These are phyloP conservation scores for Monochamus alternatus DNA, from an alignment of 2,888 invertebrate species.

Conservation along the genomic window DNA sequence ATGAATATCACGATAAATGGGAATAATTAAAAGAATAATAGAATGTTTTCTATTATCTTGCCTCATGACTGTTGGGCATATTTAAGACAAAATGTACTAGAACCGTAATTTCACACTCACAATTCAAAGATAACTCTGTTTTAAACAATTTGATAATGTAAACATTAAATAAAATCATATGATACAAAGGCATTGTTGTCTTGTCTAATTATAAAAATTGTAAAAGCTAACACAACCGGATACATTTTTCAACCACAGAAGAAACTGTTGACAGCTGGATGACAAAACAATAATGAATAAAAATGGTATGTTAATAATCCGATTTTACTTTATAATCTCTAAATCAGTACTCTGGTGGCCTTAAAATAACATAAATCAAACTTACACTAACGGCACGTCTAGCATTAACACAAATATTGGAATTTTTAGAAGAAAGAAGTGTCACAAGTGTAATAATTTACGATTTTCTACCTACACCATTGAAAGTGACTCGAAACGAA, in stretches of 20 bases:
- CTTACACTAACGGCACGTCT: constrained; percentile 15
- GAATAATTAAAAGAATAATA: no score
- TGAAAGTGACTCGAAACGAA: constrained; percentile 14
- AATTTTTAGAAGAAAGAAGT: constrained; percentile 3
- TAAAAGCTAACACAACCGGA: constrained; percentile 5
- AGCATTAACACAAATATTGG: constrained; percentile 18
- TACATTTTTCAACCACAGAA: constrained; percentile 11
- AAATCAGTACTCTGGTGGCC: constrained; percentile 27
- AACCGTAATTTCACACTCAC: no score
- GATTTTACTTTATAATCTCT: constrained; percentile 36
- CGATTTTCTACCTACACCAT: constrained; percentile 14
- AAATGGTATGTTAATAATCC: constrained; percentile 31
- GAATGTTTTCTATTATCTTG: no score
- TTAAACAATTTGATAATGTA: neutral
- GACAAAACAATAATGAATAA: constrained; percentile 35
- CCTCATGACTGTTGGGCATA: no score
- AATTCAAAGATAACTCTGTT: no score
- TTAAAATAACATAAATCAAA: constrained; percentile 22
- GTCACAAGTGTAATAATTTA: constrained; percentile 25
- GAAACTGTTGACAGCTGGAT: constrained; percentile 21
- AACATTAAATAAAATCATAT: neutral
- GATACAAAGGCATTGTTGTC: constrained; percentile 1
- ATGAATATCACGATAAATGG: no score
- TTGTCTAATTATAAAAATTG: constrained; percentile 10
- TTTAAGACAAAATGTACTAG: no score